Conservation (phyloP, 2,888 invertebrate species). For the Andrena fulva region DNA sequence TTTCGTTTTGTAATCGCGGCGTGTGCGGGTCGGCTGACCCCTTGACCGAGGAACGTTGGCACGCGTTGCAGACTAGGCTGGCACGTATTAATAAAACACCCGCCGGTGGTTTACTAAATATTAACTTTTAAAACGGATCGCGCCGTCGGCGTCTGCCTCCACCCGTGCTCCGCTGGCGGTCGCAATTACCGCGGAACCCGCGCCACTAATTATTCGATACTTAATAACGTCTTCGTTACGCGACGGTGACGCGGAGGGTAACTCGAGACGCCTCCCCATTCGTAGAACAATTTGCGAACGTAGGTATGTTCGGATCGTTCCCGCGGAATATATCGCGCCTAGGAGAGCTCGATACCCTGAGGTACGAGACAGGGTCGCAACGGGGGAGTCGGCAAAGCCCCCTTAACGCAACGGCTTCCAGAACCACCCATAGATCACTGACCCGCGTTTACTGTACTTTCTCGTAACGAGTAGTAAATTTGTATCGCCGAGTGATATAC, state of each 20-base stretch:
- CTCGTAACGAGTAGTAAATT: slow-evolving; percentile 68
- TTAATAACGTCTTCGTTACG: background rate
- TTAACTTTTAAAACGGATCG: slow-evolving; percentile 56
- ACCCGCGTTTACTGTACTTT: slow-evolving; percentile 59
- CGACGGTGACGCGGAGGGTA: background rate
- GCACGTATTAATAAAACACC: slow-evolving; percentile 71
- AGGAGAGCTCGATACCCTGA: slow-evolving; percentile 41
- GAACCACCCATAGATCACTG: slow-evolving; percentile 58
- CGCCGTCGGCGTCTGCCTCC: background rate
- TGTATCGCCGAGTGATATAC: slow-evolving; percentile 64
- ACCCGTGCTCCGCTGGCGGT: background rate
- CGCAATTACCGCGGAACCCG: slow-evolving; percentile 16
- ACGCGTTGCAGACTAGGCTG: slow-evolving; percentile 62
- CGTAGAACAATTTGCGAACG: slow-evolving; percentile 22
- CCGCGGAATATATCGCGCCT: slow-evolving; percentile 29
- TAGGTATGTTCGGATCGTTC: background rate
- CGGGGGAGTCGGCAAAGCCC: slow-evolving; percentile 20
- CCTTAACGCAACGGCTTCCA: slow-evolving; percentile 31
- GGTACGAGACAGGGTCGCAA: slow-evolving; percentile 27
- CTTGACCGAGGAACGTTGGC: slow-evolving; percentile 70
- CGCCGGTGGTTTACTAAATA: slow-evolving; percentile 63
- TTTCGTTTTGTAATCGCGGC: slow-evolving; percentile 57
- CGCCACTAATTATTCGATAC: slow-evolving; percentile 3
- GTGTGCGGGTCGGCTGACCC: slow-evolving; percentile 63
- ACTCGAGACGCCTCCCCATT: no score